Base-by-base conservation (phyloP, 2,888 invertebrate genomes). In the Macropis europaea region DNA sequence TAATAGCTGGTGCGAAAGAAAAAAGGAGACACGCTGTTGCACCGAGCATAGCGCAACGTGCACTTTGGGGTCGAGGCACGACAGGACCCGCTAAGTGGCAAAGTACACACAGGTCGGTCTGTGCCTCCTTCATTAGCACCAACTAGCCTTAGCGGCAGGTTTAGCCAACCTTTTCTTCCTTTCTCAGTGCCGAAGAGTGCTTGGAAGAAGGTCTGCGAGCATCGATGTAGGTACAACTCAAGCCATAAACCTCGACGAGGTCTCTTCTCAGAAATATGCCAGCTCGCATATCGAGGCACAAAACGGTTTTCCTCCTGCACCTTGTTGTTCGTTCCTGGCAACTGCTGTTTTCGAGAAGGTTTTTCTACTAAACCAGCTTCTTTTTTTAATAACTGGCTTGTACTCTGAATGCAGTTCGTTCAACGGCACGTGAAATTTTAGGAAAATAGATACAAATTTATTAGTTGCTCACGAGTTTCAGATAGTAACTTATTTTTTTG, bases 51-150 rank as follows among this genome's bases (percentile, higher is more conserved):
- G 56, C 72, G 76, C 68, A 66, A 57, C 72, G 78, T 69, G 76
- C 78, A 76, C 82, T 82, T 78, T 77, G 79, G 81, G 81, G 82
- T 84, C 82, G 82, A 83, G 77, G 82, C 79, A 83, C 78, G 79
- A 77, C 79, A 81, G 80, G 81, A 79, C 59, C 76, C 79, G 88
- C 86, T 88, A 89, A 89, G 87, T 88, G 87, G 85, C 82, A 85
- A 82, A 85, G 89, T 82, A 89, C 84, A 89, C 87, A 88, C 74
- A 74, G 82, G 80, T 79, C 82, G 81, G 84, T 84, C 87, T 86
- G 86, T 88, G 86, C 87, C 88, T 85, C 85, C 86, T 87, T 88
- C 88, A 89, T 89, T 89, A 89, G 87, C 89, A 89, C 89, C 84
- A 84, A 81, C 86, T 81, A 83, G 82, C 79, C 82, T 59, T 75